A percentile compares a stretch with the other conserved stretches of the same genome.
Evolutionary conservation across 2,888 invertebrate species (phyloP).

Genomic region (Eutolmus rufibarbis): DNA sequence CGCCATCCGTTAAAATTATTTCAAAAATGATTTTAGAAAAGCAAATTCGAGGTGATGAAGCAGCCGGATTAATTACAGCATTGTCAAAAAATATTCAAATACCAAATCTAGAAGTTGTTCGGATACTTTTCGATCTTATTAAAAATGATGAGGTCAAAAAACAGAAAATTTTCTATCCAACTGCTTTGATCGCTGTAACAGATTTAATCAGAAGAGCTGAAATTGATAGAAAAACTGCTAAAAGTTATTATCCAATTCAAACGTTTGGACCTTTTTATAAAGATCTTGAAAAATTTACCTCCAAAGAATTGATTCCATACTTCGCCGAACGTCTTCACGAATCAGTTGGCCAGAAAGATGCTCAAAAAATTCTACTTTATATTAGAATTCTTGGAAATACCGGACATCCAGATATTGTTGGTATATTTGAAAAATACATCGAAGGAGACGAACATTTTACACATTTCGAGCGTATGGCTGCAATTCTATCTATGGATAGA

Average conservation of each 20-base stretch:
- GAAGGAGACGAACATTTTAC: constrained; percentile 68
- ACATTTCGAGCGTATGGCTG: constrained; percentile 70
- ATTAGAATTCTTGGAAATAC: constrained; percentile 72
- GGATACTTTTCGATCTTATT: constrained; percentile 59
- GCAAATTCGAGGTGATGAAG: constrained; percentile 68
- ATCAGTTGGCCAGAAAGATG: constrained; percentile 66
- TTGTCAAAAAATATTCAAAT: constrained; percentile 66
- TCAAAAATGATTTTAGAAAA: constrained; percentile 67
- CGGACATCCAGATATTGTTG: constrained; percentile 69
- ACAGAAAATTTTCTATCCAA: constrained; percentile 65
- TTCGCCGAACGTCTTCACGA: constrained; percentile 66
- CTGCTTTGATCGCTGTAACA: constrained; percentile 69
- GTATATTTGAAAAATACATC: constrained; percentile 71
- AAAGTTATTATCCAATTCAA: constrained; percentile 71
- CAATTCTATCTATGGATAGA: constrained; percentile 68
- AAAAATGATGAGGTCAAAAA: constrained; percentile 65
- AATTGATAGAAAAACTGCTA: constrained; percentile 67
- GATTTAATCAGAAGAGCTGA: constrained; percentile 69
- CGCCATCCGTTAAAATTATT: constrained; percentile 70
- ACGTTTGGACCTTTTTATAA: constrained; percentile 69
- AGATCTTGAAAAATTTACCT: constrained; percentile 66
- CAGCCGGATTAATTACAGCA: constrained; percentile 67
- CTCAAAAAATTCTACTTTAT: constrained; percentile 68
- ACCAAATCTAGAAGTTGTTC: constrained; percentile 71
- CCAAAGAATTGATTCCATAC: constrained; percentile 68